A percentile compares a stretch with the other conserved stretches of the same genome.
phyloP scores from a whole-genome alignment of 2,113 vertebrate genomes.

The Myocastor coypus region DNA sequence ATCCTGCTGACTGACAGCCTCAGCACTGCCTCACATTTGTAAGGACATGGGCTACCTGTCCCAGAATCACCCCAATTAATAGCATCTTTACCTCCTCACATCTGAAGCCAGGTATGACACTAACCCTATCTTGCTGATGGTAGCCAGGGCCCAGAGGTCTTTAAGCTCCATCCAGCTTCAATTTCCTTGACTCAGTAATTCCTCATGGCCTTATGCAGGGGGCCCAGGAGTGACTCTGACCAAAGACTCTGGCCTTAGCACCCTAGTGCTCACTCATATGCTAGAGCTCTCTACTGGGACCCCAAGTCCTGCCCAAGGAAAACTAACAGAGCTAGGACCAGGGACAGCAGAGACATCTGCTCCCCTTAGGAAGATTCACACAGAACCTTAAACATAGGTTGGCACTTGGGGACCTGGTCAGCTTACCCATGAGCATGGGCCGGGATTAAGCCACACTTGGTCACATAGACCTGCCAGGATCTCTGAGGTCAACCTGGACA shows the following conservation, averaged over 20 bases:
- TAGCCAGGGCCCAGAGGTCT: not conserved
- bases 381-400: not conserved
- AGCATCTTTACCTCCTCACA: not conserved
- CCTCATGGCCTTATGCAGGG: not conserved
- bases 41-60: not conserved
- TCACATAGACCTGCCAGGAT: not conserved
- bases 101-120: not conserved
- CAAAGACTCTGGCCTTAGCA: not conserved
- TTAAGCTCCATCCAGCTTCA: not conserved
- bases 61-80: not conserved
- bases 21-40: not conserved
- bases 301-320: not conserved
- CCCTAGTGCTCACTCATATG: not conserved
- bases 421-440: not conserved
- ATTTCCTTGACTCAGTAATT: not conserved
- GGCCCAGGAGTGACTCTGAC: not conserved
- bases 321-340: not conserved
- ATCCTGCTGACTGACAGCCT: not conserved
- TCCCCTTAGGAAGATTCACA: not conserved
- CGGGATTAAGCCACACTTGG: not conserved
- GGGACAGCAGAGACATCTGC: not conserved
- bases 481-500: not conserved
- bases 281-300: not conserved
- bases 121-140: not conserved
- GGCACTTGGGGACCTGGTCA: not conserved